Conservation (phyloP, 2,797 vertebrate genomes). For the Karalla daura region DNA sequence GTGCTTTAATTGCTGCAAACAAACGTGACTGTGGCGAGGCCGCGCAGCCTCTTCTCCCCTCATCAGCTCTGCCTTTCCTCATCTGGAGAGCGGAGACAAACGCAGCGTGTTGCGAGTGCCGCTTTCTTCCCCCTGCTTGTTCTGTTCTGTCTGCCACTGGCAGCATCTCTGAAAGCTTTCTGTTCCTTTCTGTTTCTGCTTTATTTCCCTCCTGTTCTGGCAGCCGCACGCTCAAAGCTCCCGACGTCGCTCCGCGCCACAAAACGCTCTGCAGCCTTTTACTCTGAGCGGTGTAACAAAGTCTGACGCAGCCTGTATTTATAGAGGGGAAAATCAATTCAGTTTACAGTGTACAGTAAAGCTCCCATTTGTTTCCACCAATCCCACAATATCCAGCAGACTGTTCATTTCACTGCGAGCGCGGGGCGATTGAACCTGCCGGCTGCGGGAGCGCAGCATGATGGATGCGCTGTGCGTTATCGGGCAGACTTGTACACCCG, state of each 20-base stretch:
- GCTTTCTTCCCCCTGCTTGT: not conserved
- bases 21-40: not conserved
- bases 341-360: constrained; percentile 23
- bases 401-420: constrained; percentile 18
- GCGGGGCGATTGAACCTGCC: constrained; percentile 22
- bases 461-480: constrained; percentile 40
- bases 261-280: constrained; percentile 5
- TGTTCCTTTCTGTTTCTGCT: not conserved
- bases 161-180: not conserved
- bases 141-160: not conserved
- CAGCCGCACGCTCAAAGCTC: not conserved
- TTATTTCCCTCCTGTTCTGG: not conserved
- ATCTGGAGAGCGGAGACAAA: not conserved
- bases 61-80: not conserved
- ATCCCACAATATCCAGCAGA: not conserved
- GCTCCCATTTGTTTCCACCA: constrained; percentile 32
- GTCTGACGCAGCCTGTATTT: constrained; percentile 17
- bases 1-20: not conserved
- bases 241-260: not conserved
- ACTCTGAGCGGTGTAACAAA: constrained; percentile 5
- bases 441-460: not conserved
- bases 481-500: constrained; percentile 3
- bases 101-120: not conserved
- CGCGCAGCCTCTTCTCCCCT: not conserved
- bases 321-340: constrained; percentile 27